Base-by-base conservation (phyloP, 2,113 vertebrate species). In the Chloebia gouldiae region DNA sequence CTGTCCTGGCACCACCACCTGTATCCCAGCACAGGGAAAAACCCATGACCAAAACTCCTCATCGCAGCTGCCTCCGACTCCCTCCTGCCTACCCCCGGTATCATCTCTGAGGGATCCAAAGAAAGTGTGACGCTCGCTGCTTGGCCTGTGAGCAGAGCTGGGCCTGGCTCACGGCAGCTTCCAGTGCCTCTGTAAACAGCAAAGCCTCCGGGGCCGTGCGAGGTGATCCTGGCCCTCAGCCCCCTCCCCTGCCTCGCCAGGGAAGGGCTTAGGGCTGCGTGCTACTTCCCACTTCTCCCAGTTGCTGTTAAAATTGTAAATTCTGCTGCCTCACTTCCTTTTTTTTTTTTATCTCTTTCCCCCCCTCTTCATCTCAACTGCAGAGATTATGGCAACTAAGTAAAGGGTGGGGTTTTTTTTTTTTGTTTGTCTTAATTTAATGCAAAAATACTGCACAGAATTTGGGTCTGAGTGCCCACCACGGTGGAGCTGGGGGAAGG, bases 21-120 rank as follows among this genome's bases (percentile, higher is more conserved):
- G 13, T 37, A 6, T 86, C 91, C 95, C 91, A 80, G 75, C 90
- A 18, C 80, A 33, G 81, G 95, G 93, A 73, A 90, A 60, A 73
- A 66, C 96, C 92, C 94, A 90, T 96, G 97, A 98, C 98, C 98
- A 98, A 98, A 98, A 91, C 86, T 90, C 37, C 90, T 84, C 91
- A 59, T 86, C 76, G 89, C 96, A 91, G 89, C 93, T 95, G 91
- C 91, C 93, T 95, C 11, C 1, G 3, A 75, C 50, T 91, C 78
- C 87, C 91, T 93, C 91, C 95, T 47, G 88, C 95, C 88, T 88
- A 8, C 33, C 84, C 93, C 95, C 2, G 3, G 3, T 2, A 57
- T 79, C 86, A 60, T 88, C 95, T 93, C 73, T 30, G 87, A 94
- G 90, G 93, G 95, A 93, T 88, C 94, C 93, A 95, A 88, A 94